Base-by-base conservation (phyloP, 2,113 vertebrate genomes). In the Indicator maculatus region DNA sequence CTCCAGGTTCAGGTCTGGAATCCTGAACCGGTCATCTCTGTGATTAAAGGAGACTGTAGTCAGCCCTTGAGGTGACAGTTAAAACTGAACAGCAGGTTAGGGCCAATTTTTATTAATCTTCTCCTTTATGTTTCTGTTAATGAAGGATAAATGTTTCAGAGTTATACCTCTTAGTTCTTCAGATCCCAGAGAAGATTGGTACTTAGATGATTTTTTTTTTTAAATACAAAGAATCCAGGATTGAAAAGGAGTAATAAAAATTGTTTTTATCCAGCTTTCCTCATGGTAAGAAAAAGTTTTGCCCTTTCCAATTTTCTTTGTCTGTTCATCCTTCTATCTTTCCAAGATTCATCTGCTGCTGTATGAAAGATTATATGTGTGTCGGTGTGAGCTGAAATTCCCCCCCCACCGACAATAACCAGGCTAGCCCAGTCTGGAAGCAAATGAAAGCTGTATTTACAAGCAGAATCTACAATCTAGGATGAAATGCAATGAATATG, bases 51-150 rank as follows among this genome's bases (percentile, higher is more conserved):
- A 55, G 52, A 71, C 52, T 86, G 24, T 72, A 38, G 53, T 70
- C 23, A 41, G 72, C 45, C 82, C 45, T 71, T 36, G 38, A 94
- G 60, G 50, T 93, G 80, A 63, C 8, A 56, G 72, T 67, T 94
- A 77, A 93, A 95, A 65, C 56, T 52, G 81, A 94, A 66, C 55
- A 95, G 56, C 44, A 94, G 65, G 82, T 82, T 88, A 86, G 69
- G 79, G 61, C 63, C 95, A 81, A 93, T 94, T 96, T 93, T 92
- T 84, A 74, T 76, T 88, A 82, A 91, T 92, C 86, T 90, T 96
- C 52, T 74, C 47, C 93, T 95, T 96, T 70, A 64, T 90, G 56
- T 77, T 96, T 96, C 95, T 92, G 61, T 95, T 97, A 96, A 94
- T 88, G 53, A 95, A 88, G 14, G 50, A 79, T 88, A 94, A 95